A percentile compares a stretch with the other conserved stretches of the same genome.
These are phyloP conservation scores for Fukomys damarensis DNA, from an alignment of 2,113 vertebrate species.

Conservation along the genomic window DNA sequence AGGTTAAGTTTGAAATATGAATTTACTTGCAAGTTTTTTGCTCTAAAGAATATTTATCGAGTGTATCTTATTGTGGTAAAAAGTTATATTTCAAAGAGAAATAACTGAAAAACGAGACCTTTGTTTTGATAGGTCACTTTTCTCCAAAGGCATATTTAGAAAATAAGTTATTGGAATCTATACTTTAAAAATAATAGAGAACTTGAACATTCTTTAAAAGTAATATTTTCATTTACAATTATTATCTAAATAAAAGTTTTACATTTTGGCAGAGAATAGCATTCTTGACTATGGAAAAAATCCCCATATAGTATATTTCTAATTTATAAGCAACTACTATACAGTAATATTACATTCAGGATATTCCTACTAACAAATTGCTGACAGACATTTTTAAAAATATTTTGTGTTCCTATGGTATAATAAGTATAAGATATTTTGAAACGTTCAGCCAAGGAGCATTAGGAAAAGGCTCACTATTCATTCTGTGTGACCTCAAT, in stretches of 20 bases:
- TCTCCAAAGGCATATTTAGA: constrained; percentile 76
- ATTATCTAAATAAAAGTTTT: constrained; percentile 78
- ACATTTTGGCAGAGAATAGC: constrained; percentile 79
- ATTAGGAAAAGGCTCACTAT: not conserved
- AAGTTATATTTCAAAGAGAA: constrained; percentile 67
- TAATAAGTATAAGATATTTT: not conserved
- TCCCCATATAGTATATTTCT: constrained; percentile 81
- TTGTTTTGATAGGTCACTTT: constrained; percentile 70
- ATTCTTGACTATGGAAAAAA: constrained; percentile 80
- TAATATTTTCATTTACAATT: constrained; percentile 81
- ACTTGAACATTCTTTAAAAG: constrained; percentile 82
- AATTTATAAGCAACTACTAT: constrained; percentile 81
- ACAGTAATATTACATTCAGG: constrained; percentile 77
- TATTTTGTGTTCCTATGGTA: not conserved
- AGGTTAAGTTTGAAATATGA: constrained; percentile 69
- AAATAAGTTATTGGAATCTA: constrained; percentile 68
- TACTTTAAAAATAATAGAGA: constrained; percentile 77
- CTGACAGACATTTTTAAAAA: constrained; percentile 49
- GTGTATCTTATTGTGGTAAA: constrained; percentile 64
- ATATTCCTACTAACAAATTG: constrained; percentile 80
- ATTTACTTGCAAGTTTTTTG: constrained; percentile 59
- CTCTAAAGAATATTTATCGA: constrained; percentile 43
- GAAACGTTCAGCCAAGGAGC: not conserved
- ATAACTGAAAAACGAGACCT: constrained; percentile 68
- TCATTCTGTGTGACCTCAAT: not conserved